These are phyloP conservation scores for Cepphus grylle DNA, from an alignment of 2,113 vertebrate genomes.

Conservation along the genomic window DNA sequence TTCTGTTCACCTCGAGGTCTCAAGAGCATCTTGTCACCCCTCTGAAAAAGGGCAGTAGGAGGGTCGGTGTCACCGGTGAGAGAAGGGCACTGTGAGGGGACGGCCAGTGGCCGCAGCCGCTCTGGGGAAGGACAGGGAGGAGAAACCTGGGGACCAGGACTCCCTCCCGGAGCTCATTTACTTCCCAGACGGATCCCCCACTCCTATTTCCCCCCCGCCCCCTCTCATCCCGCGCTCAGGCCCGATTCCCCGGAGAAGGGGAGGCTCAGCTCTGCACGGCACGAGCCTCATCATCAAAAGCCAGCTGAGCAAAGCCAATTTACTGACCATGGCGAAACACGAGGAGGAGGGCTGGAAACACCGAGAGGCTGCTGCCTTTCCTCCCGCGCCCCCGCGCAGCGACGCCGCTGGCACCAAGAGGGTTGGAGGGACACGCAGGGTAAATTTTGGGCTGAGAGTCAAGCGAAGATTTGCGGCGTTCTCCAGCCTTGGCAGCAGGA, in stretches of 20 bases:
- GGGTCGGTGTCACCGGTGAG: rapidly evolving
- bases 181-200: background rate
- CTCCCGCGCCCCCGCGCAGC: background rate
- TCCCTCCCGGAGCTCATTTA: background rate
- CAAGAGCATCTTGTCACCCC: background rate
- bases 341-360: background rate
- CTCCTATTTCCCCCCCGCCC: background rate
- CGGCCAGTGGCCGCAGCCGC: background rate
- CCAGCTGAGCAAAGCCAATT: background rate
- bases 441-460: background rate
- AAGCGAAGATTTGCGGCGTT: background rate
- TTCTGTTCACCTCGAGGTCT: background rate
- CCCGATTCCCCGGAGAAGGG: background rate
- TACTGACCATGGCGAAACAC: background rate
- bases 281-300: background rate
- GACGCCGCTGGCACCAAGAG: background rate
- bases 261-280: background rate
- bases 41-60: background rate
- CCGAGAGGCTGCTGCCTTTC: background rate
- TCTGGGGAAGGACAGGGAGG: background rate
- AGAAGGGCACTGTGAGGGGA: background rate
- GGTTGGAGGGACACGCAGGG: background rate
- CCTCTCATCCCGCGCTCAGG: background rate
- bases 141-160: background rate
- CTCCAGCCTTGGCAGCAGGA: background rate